Evolutionary conservation across 2,888 invertebrate species (phyloP), one percentile per base, ranked within the genome.

Genomic region (Platycheirus albimanus): DNA sequence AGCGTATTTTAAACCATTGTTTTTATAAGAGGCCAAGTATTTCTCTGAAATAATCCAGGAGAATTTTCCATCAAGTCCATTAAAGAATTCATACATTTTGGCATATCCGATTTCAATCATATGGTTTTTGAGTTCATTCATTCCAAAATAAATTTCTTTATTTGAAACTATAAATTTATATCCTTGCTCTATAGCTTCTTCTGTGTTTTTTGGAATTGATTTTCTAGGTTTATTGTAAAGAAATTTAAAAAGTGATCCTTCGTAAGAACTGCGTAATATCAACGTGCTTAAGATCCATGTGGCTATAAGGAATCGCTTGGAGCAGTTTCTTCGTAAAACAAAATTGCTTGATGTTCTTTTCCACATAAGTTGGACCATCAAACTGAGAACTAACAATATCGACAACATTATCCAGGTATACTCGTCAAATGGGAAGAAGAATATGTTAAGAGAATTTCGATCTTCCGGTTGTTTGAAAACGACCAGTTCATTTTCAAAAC

Each of bases 201-300:
- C 7, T 2, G 33, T 33, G n/a, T 19, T 52, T 17, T 11, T 17
- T 6, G 52, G 52, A 6, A 52, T 5, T 0, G 10, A 0, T 6
- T 52, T 19, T 1, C 1, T 30, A 6, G 33, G 33, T 11, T 2
- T 17, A 3, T 52, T 19, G 2, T 33, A 17, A 0, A 52, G 11
- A n/a, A 52, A 52, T 19, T 11, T 52, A 11, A 52, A 52, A 19
- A 52, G 33, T 8, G 19, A 33, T 8, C 52, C 52, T 33, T 33
- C 52, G 19, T 52, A 52, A 0, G 6, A 52, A 33, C 33, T 52
- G 1, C 33, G 52, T 6, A 52, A 2, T 5, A 52, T 7, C 0
- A 52, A 1, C 0, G 33, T 33, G 5, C 17, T n/a, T 33, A 52
- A 52, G 10, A 52, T 30, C 52, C 52, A 52, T 11, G 17, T 7